These are phyloP conservation scores for Darwinula stevensoni DNA, from an alignment of 2,888 invertebrate genomes.

Conservation along the genomic window DNA sequence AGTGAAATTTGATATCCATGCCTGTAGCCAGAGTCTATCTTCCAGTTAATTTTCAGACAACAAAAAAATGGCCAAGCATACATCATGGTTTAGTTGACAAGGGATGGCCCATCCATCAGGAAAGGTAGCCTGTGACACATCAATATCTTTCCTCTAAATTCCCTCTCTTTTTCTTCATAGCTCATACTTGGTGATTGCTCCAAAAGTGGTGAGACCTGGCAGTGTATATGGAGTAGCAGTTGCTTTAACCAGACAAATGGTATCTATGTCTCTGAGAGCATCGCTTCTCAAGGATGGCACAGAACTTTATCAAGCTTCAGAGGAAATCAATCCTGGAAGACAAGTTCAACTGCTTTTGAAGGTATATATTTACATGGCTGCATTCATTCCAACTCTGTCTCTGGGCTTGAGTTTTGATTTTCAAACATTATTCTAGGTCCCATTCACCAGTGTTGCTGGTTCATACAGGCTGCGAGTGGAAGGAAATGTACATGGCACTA, in stretches of 20 bases:
- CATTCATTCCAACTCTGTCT: too few species aligned
- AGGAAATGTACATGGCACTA: slow-evolving; percentile 14
- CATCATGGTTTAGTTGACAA: too few species aligned
- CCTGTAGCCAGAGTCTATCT: too few species aligned
- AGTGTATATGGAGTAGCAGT: slow-evolving; percentile 8
- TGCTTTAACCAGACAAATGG: slow-evolving; percentile 5
- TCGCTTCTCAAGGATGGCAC: slow-evolving; percentile 8
- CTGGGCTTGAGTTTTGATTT: too few species aligned
- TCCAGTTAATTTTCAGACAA: too few species aligned
- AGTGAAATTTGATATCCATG: too few species aligned
- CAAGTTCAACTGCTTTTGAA: slow-evolving; percentile 6
- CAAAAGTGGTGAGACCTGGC: slow-evolving; percentile 8
- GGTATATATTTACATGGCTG: too few species aligned
- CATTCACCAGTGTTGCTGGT: slow-evolving; percentile 14
- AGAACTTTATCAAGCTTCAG: slow-evolving; percentile 7
- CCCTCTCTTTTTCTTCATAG: slow-evolving; percentile 6
- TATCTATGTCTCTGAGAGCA: slow-evolving; percentile 6
- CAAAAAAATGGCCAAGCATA: too few species aligned
- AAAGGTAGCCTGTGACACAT: too few species aligned
- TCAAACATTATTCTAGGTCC: slow-evolving; percentile 17
- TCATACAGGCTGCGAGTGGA: slow-evolving; percentile 17
- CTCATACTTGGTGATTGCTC: slow-evolving; percentile 8
- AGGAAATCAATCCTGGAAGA: slow-evolving; percentile 4
- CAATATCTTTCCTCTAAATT: too few species aligned
- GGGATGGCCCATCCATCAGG: too few species aligned